These are phyloP conservation scores for Argyrosomus japonicus DNA, from an alignment of 2,113 vertebrate species.

Conservation along the genomic window DNA sequence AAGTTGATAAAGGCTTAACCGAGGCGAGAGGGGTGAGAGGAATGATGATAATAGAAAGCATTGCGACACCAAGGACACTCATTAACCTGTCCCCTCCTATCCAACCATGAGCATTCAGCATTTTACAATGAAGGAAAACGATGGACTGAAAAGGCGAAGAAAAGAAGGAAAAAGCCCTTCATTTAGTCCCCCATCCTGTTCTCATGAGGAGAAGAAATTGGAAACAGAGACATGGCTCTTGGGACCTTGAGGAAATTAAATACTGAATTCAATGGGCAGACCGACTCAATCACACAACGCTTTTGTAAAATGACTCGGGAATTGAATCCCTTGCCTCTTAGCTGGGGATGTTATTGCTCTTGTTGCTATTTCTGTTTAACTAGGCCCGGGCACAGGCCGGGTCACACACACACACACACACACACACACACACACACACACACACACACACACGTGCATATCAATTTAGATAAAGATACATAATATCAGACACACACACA, in stretches of 20 bases:
- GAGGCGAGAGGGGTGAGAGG: constrained; percentile 1
- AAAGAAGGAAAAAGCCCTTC: constrained; percentile 46
- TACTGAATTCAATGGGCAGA: constrained; percentile 71
- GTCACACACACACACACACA: constrained; percentile 7
- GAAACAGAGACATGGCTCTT: constrained; percentile 73
- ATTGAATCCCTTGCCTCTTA: constrained; percentile 76
- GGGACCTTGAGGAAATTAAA: constrained; percentile 79
- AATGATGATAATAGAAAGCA: constrained; percentile 49
- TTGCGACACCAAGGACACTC: constrained; percentile 44
- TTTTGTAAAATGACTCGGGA: constrained; percentile 75
- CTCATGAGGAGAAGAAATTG: constrained; percentile 71
- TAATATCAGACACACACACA: background rate
- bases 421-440: background rate
- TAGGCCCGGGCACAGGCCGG: constrained; percentile 38
- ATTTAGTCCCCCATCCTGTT: constrained; percentile 66
- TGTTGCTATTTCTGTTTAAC: constrained; percentile 75
- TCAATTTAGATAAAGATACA: constrained; percentile 2
- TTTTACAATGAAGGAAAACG: constrained; percentile 57
- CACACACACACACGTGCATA: background rate
- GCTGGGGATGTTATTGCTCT: constrained; percentile 69
- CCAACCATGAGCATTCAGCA: constrained; percentile 38
- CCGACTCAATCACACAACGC: constrained; percentile 73
- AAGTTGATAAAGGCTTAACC: constrained; percentile 31
- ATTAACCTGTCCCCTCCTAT: constrained; percentile 62
- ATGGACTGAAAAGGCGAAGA: constrained; percentile 24